Evolutionary conservation across 2,888 invertebrate species (phyloP).

Genomic region (Periphyllus acericola): DNA sequence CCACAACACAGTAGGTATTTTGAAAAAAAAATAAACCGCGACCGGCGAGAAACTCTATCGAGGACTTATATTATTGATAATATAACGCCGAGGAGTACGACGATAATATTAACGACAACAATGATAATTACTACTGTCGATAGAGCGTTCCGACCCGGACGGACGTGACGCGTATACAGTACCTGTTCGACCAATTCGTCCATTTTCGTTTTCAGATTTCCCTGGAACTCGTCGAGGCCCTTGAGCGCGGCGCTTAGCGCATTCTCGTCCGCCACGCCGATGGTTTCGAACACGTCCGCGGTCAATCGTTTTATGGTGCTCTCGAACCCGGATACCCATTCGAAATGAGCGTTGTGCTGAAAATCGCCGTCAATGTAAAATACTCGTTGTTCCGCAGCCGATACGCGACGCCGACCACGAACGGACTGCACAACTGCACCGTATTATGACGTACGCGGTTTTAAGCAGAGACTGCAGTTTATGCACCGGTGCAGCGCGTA

Average conservation of each 20-base stretch:
- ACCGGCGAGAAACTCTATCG: too few relatives aligned
- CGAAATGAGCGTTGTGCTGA: conserved; percentile 37
- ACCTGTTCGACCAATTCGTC: conserved; percentile 29
- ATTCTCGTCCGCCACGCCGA: background rate
- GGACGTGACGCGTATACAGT: background rate
- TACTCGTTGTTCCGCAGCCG: background rate
- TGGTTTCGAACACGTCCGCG: conserved; percentile 14
- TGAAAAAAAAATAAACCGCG: too few relatives aligned
- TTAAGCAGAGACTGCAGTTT: too few relatives aligned
- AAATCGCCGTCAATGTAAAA: background rate
- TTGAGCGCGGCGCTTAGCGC: background rate
- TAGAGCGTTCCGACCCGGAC: too few relatives aligned
- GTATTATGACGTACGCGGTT: too few relatives aligned
- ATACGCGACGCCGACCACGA: background rate
- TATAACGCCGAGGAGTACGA: background rate
- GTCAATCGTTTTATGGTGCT: background rate
- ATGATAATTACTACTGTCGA: too few relatives aligned
- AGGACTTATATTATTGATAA: too few relatives aligned
- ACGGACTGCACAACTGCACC: too few relatives aligned
- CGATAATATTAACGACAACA: background rate
- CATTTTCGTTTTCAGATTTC: conserved; percentile 4
- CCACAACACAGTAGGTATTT: too few relatives aligned
- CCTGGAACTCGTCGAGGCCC: conserved; percentile 27
- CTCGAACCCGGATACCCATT: conserved; percentile 39
- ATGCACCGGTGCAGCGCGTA: too few relatives aligned